Evolutionary conservation across 2,888 invertebrate species (phyloP), one percentile per base, ranked within the genome.

Genomic region (Taphrorychus bicolor): DNA sequence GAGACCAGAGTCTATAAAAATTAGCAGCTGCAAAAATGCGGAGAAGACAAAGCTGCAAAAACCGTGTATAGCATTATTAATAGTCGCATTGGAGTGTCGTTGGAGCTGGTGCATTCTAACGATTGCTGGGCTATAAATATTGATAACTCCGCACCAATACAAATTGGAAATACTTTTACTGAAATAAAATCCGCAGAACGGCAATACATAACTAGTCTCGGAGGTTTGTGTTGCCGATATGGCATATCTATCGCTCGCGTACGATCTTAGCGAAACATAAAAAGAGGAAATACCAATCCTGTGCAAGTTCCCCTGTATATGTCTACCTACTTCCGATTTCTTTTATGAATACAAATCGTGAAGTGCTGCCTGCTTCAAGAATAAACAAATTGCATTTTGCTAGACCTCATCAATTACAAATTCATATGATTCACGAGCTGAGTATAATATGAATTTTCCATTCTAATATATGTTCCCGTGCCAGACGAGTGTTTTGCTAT

Each of bases 221-320:
- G 22, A 42, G 51, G 51, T 59, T 54, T 70, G 58, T n/a, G 57
- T 70, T 49, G 66, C 60, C 45, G 60, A 59, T 59, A 23, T 54
- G 56, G 51, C 59, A 24, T 67, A 69, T 70, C 65, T 69, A 19
- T 67, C 61, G 48, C 53, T 51, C 21, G 19, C 17, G 51, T 45
- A 45, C 45, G 45, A 45, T 51, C 51, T 51, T 5, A 5, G 22
- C 51, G 21, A 51, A 58, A 45, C 60, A 72, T 59, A 60, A 65
- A 48, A 53, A 63, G 70, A 66, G 72, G 74, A 75, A 73, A 73
- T 72, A 74, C 73, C 73, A 74, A 73, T 73, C 74, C n/a, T n/a
- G n/a, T n/a, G n/a, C n/a, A n/a, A n/a, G n/a, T n/a, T n/a, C n/a
- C n/a, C n/a, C n/a, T n/a, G n/a, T n/a, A n/a, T n/a, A n/a, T n/a